Percentiles rank a stretch among this genome's conserved stretches.
Evolutionary conservation across 1,140 invertebrate species (phyloP).

Genomic region (Drosophila saltans): DNA sequence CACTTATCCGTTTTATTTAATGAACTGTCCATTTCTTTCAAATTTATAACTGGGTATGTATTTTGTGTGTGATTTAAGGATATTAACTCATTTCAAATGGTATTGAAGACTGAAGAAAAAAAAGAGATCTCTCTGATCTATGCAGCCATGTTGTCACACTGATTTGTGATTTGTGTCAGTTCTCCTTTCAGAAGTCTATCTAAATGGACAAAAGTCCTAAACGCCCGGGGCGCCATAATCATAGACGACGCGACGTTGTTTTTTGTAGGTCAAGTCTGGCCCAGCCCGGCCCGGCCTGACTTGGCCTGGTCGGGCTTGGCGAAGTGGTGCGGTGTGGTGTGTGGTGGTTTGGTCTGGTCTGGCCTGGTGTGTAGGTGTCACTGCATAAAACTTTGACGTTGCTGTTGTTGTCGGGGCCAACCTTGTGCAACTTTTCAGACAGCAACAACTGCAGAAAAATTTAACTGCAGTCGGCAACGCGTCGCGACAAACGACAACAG

Average conservation of each 20-base stretch:
- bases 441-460: conserved; percentile 60
- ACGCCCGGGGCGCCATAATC: conserved; percentile 70
- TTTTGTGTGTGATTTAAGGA: too few species aligned
- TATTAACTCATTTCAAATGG: too few species aligned
- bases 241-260: conserved; percentile 48
- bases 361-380: conserved; percentile 63
- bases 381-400: conserved; percentile 70
- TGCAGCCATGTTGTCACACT: background rate
- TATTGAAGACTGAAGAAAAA: too few species aligned
- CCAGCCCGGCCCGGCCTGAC: conserved; percentile 14
- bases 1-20: too few species aligned
- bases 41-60: too few species aligned
- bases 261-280: conserved; percentile 77
- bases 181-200: conserved; percentile 16
- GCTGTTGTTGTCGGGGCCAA: conserved; percentile 55
- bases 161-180: background rate
- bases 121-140: too few species aligned
- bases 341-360: conserved; percentile 7
- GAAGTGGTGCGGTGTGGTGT: background rate
- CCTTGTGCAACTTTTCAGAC: conserved; percentile 80
- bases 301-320: background rate
- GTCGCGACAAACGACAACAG: conserved; percentile 31
- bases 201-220: conserved; percentile 23
- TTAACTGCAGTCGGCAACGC: conserved; percentile 66
- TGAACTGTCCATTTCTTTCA: too few species aligned